Base-by-base conservation (phyloP, 2,113 vertebrate species). In the Odontesthes bonariensis region DNA sequence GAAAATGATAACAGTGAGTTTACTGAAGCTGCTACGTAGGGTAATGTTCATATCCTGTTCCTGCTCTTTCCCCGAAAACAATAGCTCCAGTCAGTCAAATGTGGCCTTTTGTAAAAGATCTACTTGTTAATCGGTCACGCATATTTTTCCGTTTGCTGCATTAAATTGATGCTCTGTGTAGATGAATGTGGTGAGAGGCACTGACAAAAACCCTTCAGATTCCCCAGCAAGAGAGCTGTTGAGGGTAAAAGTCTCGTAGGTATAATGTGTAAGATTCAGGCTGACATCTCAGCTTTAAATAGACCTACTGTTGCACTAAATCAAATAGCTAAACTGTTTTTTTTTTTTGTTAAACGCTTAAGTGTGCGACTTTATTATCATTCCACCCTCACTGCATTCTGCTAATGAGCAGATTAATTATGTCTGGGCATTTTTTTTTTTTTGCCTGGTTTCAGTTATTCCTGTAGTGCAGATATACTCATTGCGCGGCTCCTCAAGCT, bases 161-260 rank as follows among this genome's bases (percentile, higher is more conserved):
- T 77, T 58, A n/a, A 40, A 60, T 73, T 22, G 31, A 49, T 44
- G 33, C 69, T 55, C 52, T 42, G 5, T 61, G 17, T 64, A 20
- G 35, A 56, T 66, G 53, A 58, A 56, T 65, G 61, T 77, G 60
- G 49, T 57, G 8, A 2, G 16, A 71, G 49, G 72, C 51, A 20
- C 54, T 38, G 14, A 38, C 63, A 52, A 70, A 67, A 72, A 76
- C 55, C 53, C 59, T 46, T 31, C 60, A 51, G 56, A 61, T 73
- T 79, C 53, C 66, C n/a, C n/a, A 60, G 49, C 51, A 49, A n/a
- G 60, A 64, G 61, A 53, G 49, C 46, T 42, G 51, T 44, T 52
- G 20, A 53, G 23, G 33, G 49, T 8, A 66, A 51, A 44, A 62
- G 47, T 56, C 20, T 85, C 35, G 10, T 38, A 38, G 35, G 35